Evolutionary conservation across 2,113 vertebrate genomes (phyloP).

Genomic region (Callipepla californica): DNA sequence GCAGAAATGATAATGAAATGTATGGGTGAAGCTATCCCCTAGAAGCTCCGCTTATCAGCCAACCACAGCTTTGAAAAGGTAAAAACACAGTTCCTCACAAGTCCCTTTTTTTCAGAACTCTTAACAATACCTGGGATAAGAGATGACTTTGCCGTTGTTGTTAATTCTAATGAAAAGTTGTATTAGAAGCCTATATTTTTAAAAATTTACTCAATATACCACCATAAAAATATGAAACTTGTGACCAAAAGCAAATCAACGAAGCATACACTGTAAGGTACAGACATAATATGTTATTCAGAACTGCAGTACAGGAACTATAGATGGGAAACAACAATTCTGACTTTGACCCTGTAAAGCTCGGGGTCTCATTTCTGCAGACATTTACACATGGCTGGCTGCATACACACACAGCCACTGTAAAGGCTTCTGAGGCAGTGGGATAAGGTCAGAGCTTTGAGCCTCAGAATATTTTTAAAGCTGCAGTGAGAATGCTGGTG

Average conservation of each 20-base stretch:
- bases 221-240: not conserved
- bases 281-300: not conserved
- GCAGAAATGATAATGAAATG: slow-evolving; percentile 11
- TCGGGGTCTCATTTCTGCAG: slow-evolving; percentile 8
- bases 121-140: not conserved
- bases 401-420: rapidly evolving
- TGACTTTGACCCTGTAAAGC: not conserved
- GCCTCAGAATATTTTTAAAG: not conserved
- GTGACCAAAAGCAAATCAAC: not conserved
- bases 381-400: not conserved
- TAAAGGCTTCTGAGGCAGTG: not conserved
- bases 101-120: not conserved
- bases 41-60: not conserved
- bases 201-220: not conserved
- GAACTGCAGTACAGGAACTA: not conserved
- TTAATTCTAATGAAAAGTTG: too few species aligned
- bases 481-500: not conserved
- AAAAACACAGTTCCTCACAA: not conserved
- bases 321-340: not conserved
- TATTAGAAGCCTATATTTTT: too few species aligned
- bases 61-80: not conserved
- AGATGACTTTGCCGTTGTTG: not conserved
- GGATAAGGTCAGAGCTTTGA: not conserved
- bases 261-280: not conserved
- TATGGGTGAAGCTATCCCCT: not conserved